phyloP scores from a whole-genome alignment of 2,888 invertebrate genomes.

The Aromia moschata region DNA sequence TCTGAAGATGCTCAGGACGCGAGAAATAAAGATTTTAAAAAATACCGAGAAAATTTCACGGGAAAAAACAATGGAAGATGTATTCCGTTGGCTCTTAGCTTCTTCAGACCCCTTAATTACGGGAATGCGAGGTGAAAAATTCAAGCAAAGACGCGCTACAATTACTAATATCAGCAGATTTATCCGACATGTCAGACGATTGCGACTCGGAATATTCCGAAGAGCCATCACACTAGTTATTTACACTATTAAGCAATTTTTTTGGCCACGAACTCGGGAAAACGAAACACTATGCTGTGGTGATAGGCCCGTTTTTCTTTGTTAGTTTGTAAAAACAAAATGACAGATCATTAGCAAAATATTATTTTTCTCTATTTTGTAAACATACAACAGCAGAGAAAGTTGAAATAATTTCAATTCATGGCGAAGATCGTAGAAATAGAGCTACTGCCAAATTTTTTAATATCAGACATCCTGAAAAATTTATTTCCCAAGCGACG shows the following conservation, averaged over 20 bases:
- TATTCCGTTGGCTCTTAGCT: background rate
- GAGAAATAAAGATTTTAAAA: conserved; percentile 1
- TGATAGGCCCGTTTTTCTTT: too few relatives aligned
- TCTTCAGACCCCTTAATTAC: background rate
- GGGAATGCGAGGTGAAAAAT: background rate
- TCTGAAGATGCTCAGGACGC: background rate
- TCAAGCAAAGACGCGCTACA: background rate
- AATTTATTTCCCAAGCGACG: too few relatives aligned
- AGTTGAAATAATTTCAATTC: too few relatives aligned
- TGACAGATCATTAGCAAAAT: too few relatives aligned
- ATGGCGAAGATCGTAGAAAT: too few relatives aligned
- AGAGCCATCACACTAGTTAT: background rate
- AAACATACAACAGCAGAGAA: too few relatives aligned
- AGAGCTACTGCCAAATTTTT: too few relatives aligned
- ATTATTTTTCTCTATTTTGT: too few relatives aligned
- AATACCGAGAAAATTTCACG: background rate
- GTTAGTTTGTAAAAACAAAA: too few relatives aligned
- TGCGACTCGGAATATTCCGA: background rate
- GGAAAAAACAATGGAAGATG: conserved; percentile 1
- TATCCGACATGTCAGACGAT: background rate
- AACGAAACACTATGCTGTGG: background rate
- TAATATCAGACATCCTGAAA: too few relatives aligned
- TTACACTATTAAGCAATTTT: too few relatives aligned
- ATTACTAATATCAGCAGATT: background rate
- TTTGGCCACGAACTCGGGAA: background rate